Conservation (phyloP, 2,113 vertebrate genomes). For the Tapirus terrestris region DNA sequence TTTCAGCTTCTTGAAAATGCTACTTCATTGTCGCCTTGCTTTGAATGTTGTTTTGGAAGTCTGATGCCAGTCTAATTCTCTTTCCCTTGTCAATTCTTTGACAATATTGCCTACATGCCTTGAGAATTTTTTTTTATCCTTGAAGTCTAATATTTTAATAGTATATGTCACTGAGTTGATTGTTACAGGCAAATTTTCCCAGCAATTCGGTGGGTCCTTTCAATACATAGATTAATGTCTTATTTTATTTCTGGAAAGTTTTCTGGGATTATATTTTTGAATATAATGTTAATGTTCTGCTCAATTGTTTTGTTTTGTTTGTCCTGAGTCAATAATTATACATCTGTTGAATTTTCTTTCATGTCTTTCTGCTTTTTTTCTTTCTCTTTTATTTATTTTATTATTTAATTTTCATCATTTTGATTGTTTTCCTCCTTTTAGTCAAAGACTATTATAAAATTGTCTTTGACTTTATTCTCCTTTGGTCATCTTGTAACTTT, state of each 20-base stretch:
- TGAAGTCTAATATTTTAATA: not conserved
- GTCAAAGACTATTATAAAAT: not conserved
- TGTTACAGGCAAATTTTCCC: not conserved
- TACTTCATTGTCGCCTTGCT: not conserved
- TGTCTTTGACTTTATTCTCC: not conserved
- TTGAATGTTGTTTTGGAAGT: not conserved
- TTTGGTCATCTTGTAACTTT: not conserved
- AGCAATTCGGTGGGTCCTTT: not conserved
- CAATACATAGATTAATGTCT: not conserved
- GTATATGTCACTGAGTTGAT: not conserved
- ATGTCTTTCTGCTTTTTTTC: not conserved
- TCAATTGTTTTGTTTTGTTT: not conserved
- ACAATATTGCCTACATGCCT: not conserved
- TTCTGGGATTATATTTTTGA: not conserved
- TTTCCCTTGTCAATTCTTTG: not conserved
- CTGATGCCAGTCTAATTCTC: not conserved
- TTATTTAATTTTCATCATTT: not conserved
- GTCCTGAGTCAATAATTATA: not conserved
- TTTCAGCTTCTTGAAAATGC: not conserved
- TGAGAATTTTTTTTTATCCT: not conserved
- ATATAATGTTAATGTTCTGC: not conserved
- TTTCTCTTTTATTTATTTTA: not conserved
- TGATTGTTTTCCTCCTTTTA: not conserved
- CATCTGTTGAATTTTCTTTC: not conserved
- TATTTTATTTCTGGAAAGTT: not conserved